Base-by-base conservation (phyloP, 2,113 vertebrate species). In the Microcebus tavaratra region DNA sequence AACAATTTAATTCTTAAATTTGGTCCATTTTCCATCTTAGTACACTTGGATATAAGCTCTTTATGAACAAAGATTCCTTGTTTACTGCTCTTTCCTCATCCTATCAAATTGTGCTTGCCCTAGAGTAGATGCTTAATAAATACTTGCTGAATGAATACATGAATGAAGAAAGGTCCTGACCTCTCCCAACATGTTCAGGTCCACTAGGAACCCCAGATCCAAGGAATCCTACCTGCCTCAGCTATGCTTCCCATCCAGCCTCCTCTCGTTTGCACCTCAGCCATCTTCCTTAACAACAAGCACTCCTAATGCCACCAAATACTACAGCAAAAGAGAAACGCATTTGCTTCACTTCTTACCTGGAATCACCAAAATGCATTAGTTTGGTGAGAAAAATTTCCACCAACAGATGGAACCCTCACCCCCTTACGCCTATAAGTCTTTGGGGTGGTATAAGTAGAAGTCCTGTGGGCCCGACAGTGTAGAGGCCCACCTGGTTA, bases 161-260 rank as follows among this genome's bases (percentile, higher is more conserved):
- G 39, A 50, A 23, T 10, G 36, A 72, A n/a, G 23, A 45, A 39
- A 20, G 34, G 21, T 17, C 88, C 36, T 48, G 75, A 21, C 10
- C 61, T 70, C 23, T 18, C 29, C 45, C 18, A 3, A 17, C 6
- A 4, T 10, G 6, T 8, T 45, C 6, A 4, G 50, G 12, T 45
- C 65, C 83, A 8, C 59, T 61, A 14, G 79, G 67, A 83, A 73
- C 15, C 39, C 13, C 48, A 39, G 67, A 65, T 34, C n/a, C 68
- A 50, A 12, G 31, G 29, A 68, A 59, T 68, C 8, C 65, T 14
- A 57, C 29, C 70, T 59, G 57, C 63, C 20, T 50, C 57, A 18
- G 5, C 29, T 1, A 0, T 23, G 18, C 12, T 42, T 6, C 59
- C 76, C 13, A 8, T 2, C 4, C 45, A 5, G 12, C 20, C 23